Percentiles rank a stretch among this genome's conserved stretches.
These are phyloP conservation scores for Trileptium ribeirensis DNA, from an alignment of 2,888 invertebrate genomes.

Conservation along the genomic window DNA sequence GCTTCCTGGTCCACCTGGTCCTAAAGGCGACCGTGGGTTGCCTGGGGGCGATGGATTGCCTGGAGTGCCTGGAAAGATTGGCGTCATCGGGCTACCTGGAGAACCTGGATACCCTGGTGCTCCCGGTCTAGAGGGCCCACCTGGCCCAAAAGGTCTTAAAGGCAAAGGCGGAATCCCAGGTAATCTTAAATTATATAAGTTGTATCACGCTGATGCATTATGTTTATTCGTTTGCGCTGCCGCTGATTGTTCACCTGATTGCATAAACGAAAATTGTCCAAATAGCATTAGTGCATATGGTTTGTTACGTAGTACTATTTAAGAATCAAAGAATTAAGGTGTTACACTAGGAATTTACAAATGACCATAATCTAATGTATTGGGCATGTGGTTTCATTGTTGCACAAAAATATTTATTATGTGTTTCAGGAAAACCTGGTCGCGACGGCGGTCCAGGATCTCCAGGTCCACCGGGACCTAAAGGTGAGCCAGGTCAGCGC, in stretches of 20 bases:
- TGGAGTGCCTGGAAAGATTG: conserved; percentile 51
- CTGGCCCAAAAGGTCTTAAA: conserved; percentile 57
- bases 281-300: no score
- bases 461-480: conserved; percentile 46
- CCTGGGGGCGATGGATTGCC: conserved; percentile 32
- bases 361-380: no score
- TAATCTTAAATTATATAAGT: no score
- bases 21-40: conserved; percentile 35
- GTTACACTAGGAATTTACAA: no score
- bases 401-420: no score
- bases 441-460: conserved; percentile 58
- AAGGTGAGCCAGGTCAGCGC: conserved; percentile 37
- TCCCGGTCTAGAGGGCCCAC: conserved; percentile 39
- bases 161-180: conserved; percentile 33
- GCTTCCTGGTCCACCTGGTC: conserved; percentile 35
- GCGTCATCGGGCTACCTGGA: conserved; percentile 42
- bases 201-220: no score
- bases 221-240: no score
- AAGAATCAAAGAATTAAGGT: no score
- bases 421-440: conserved; percentile 37
- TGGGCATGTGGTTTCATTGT: no score
- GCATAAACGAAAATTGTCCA: no score
- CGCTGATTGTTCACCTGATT: no score
- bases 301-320: no score
- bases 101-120: conserved; percentile 28